Evolutionary conservation across 2,113 vertebrate genomes (phyloP), one percentile per base, ranked within the genome.

Genomic region (Pseudorectes ferrugineus): DNA sequence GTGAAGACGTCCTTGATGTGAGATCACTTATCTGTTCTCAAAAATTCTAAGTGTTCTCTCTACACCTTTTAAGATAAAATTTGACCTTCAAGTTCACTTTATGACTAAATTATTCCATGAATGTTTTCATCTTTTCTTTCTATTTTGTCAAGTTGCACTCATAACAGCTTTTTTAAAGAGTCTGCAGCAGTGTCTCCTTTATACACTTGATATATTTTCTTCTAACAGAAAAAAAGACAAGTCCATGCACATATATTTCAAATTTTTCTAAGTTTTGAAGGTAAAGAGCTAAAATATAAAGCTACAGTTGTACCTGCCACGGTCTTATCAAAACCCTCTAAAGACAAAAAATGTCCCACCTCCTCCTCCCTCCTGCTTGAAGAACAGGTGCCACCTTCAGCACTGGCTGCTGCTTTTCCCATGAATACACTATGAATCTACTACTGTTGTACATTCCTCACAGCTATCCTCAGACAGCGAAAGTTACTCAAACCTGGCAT

Each of bases 81-180:
- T 80, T 96, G 59, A 91, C 85, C 75, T 95, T 96, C 85, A 83
- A 85, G 62, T 82, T 92, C 48, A 88, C 66, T 82, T 88, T 83
- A 92, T 76, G 82, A 92, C 85, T 93, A 82, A 92, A 92, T 83
- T 94, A 88, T 92, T 90, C 88, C 75, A 66, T 46, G 18, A 61
- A 14, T 83, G 15, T 77, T 92, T 91, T 85, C n/a, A 90, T 73
- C 45, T 92, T 88, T 90, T 75, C 54, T 89, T 93, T 92, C 67
- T 88, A 6, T 66, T 88, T 93, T 80, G 12, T 82, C 33, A 68
- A 79, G 71, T 26, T 71, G 40, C 61, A 59, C 40, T 93, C 16
- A 22, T 51, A 92, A 89, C 21, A 76, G 35, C 15, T 59, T 36
- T 71, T 83, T 67, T 22, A 14, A 15, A 63, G 7, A 71, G 33